Evolutionary conservation across 2,888 invertebrate species (phyloP).

Genomic region (Cataglyphis livida): DNA sequence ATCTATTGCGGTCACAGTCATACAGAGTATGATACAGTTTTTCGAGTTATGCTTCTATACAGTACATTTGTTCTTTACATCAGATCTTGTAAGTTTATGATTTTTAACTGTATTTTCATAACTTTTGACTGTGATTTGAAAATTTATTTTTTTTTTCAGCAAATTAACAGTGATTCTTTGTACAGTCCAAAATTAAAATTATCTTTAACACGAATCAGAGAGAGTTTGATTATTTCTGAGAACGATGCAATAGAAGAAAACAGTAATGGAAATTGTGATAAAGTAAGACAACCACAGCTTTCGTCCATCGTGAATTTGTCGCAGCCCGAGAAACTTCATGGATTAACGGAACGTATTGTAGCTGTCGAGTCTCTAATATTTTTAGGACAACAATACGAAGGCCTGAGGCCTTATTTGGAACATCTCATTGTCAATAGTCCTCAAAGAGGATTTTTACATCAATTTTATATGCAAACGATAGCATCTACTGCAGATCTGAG

Average conservation of each 20-base stretch:
- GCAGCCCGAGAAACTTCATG: constrained; percentile 91
- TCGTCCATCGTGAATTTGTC: constrained; percentile 90
- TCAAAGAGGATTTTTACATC: constrained; percentile 89
- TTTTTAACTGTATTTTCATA: constrained; percentile 55
- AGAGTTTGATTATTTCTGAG: constrained; percentile 88
- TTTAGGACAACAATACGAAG: constrained; percentile 94
- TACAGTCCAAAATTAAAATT: constrained; percentile 91
- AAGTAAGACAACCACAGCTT: constrained; percentile 87
- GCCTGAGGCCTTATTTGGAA: constrained; percentile 94
- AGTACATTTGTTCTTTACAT: constrained; percentile 94
- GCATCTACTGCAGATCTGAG: constrained; percentile 91
- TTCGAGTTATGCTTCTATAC: constrained; percentile 97
- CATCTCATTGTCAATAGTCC: constrained; percentile 90
- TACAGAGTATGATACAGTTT: constrained; percentile 96
- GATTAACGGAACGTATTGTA: constrained; percentile 94
- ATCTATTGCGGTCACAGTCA: constrained; percentile 96
- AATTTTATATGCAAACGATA: constrained; percentile 92
- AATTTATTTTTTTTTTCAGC: constrained; percentile 79
- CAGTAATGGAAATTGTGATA: constrained; percentile 83
- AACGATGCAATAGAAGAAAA: constrained; percentile 80
- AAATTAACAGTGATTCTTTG: constrained; percentile 86
- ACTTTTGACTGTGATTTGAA: not conserved
- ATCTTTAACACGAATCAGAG: constrained; percentile 92
- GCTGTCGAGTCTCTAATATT: constrained; percentile 97
- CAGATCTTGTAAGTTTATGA: constrained; percentile 88